Evolutionary conservation across 1,140 invertebrate species (phyloP).

Genomic region (Parasteatoda tepidariorum): DNA sequence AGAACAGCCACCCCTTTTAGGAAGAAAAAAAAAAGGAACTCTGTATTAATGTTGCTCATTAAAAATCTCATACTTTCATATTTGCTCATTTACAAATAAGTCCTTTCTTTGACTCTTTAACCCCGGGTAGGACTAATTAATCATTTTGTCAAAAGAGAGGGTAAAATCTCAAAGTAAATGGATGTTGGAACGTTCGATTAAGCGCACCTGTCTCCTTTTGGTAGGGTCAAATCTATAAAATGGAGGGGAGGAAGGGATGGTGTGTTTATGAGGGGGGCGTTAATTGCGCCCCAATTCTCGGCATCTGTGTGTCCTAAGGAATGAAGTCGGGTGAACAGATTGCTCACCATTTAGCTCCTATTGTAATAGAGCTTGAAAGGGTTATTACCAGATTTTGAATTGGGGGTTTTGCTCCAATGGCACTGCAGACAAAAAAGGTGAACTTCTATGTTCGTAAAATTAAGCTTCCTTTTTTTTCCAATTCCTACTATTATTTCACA

Average conservation of each 20-base stretch:
- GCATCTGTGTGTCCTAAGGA: constrained; percentile 48
- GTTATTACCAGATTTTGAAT: constrained; percentile 5
- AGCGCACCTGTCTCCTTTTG: constrained; percentile 40
- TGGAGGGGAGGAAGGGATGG: constrained; percentile 30
- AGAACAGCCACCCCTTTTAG: too few species aligned
- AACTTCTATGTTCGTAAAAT: neutral
- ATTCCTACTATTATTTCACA: too few species aligned
- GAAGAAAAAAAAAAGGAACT: too few species aligned
- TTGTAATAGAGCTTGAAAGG: constrained; percentile 51
- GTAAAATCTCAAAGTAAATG: neutral
- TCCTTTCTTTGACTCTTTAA: constrained; percentile 19
- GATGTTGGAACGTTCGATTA: constrained; percentile 26
- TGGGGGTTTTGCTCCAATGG: constrained; percentile 33
- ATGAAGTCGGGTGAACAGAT: constrained; percentile 13
- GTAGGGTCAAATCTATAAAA: constrained; percentile 57
- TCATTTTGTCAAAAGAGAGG: constrained; percentile 5
- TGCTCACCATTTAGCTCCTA: constrained; percentile 52
- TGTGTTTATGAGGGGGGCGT: constrained; percentile 13
- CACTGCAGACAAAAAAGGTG: neutral
- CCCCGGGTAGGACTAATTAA: constrained; percentile 35
- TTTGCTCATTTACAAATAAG: constrained; percentile 12
- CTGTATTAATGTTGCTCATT: too few species aligned
- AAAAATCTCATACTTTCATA: too few species aligned
- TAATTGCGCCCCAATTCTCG: constrained; percentile 55
- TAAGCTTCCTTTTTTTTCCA: too few species aligned